Conservation (phyloP, 2,888 invertebrate species). For the Spodoptera littoralis region DNA sequence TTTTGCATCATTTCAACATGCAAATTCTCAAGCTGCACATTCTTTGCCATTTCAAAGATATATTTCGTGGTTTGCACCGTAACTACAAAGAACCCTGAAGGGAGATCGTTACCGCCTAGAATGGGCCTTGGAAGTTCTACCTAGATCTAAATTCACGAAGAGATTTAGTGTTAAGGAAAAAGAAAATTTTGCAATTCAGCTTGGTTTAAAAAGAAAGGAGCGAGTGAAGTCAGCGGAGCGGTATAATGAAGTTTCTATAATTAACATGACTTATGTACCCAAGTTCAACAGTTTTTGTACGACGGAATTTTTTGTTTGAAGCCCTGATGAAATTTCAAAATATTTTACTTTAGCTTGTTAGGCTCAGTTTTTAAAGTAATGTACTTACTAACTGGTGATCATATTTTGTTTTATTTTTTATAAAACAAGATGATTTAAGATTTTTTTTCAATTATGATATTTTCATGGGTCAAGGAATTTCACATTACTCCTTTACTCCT, state of each 20-base stretch:
- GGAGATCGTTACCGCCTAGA: constrained; percentile 53
- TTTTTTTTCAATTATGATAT: no score
- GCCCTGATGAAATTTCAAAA: neutral
- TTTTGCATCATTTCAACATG: no score
- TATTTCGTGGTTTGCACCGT: constrained; percentile 25
- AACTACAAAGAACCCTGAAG: constrained; percentile 42
- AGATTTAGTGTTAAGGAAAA: constrained; percentile 60
- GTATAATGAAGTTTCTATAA: constrained; percentile 51
- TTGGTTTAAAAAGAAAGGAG: constrained; percentile 51
- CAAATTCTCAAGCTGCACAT: no score
- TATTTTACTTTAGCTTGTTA: no score
- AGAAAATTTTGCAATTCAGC: constrained; percentile 48
- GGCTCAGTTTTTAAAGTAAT: no score
- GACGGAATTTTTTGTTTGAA: neutral
- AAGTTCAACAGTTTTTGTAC: neutral
- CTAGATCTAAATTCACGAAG: constrained; percentile 63
- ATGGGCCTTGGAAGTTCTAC: constrained; percentile 32
- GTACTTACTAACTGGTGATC: no score
- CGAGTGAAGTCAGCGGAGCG: constrained; percentile 34
- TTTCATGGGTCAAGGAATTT: no score
- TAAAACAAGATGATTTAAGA: no score
- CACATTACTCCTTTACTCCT: no score
- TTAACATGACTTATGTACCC: constrained; percentile 50
- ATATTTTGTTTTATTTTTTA: no score
- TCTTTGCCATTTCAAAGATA: constrained; percentile 6